Evolutionary conservation across 2,888 invertebrate species (phyloP), one percentile per base, ranked within the genome.

Genomic region (Lithophane semibrunnea): DNA sequence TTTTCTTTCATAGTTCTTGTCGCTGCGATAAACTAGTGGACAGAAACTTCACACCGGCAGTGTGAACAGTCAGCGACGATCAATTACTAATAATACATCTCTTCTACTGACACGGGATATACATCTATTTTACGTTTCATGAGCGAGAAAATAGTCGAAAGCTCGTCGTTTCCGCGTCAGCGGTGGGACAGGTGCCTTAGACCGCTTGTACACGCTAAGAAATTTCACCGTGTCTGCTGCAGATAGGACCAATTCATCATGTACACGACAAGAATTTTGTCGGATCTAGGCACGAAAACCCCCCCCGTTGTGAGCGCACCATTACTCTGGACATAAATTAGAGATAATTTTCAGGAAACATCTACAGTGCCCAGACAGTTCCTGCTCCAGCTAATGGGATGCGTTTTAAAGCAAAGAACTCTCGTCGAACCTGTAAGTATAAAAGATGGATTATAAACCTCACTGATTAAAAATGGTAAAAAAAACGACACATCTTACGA

Each of bases 341-440:
- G 21, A 67, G n/a, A 29, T 42, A 9, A 47, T 76, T 74, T 83
- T 16, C 77, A 91, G 91, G 90, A 84, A 42, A 83, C 88, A 10
- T 86, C 87, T 10, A 72, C 86, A 29, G 78, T 88, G 18, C 88
- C 88, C 0, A 81, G 63, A 37, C 88, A 89, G 56, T 78, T 88
- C 10, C 64, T 88, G 10, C 65, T 86, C 1, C 89, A 73, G 16
- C 70, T 83, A 49, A 83, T 82, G 78, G 85, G 74, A 24, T 77
- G 65, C 60, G 67, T 64, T 72, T 60, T 70, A 66, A 75, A 80
- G 1, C 73, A 73, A 65, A 71, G 80, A 71, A 65, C 75, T 56
- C 44, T 73, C 29, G 13, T 83, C 0, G 85, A 87, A 49, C 54
- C 82, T 21, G 89, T 88, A 79, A 82, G 86, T 61, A 49, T 60